Conservation (phyloP, 1,140 invertebrate genomes). For the Papilio aristodemus region DNA sequence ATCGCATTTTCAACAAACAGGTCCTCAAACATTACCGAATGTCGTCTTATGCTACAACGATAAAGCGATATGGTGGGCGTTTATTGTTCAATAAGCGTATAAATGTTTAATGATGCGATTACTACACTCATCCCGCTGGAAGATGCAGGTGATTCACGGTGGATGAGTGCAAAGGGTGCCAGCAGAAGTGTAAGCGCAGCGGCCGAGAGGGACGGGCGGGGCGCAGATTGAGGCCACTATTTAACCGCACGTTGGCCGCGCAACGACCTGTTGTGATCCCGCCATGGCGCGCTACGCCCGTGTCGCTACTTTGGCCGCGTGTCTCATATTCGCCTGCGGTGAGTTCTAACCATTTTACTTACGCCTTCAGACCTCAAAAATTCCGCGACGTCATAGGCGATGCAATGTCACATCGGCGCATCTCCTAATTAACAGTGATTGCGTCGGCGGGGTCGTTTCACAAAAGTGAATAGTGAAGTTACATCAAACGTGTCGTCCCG, state of each 20-base stretch:
- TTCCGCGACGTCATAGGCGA: conserved; percentile 69
- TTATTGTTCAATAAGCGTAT: conserved; percentile 15
- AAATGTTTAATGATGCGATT: conserved; percentile 21
- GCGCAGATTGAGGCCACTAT: conserved; percentile 80
- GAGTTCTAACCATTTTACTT: conserved; percentile 78
- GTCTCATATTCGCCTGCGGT: conserved; percentile 80
- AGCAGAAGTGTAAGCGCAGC: conserved; percentile 68
- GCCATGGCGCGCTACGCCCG: conserved; percentile 82
- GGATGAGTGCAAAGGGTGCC: conserved; percentile 75
- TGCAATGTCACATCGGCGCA: conserved; percentile 55
- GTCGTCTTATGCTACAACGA: not conserved
- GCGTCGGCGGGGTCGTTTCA: conserved; percentile 60
- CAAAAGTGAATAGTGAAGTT: conserved; percentile 75
- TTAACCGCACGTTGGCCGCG: conserved; percentile 76
- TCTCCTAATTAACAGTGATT: conserved; percentile 63
- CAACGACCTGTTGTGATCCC: conserved; percentile 81
- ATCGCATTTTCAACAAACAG: not conserved
- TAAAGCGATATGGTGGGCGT: conserved; percentile 11
- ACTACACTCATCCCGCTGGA: conserved; percentile 42
- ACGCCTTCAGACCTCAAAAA: conserved; percentile 67
- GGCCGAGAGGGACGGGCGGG: conserved; percentile 76
- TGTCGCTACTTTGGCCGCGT: conserved; percentile 79
- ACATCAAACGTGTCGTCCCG: conserved; percentile 55
- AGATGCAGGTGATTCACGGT: conserved; percentile 74
- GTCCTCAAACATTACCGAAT: not conserved